These are phyloP conservation scores for Sternotherus odoratus DNA, from an alignment of 2,797 vertebrate genomes.

Conservation along the genomic window DNA sequence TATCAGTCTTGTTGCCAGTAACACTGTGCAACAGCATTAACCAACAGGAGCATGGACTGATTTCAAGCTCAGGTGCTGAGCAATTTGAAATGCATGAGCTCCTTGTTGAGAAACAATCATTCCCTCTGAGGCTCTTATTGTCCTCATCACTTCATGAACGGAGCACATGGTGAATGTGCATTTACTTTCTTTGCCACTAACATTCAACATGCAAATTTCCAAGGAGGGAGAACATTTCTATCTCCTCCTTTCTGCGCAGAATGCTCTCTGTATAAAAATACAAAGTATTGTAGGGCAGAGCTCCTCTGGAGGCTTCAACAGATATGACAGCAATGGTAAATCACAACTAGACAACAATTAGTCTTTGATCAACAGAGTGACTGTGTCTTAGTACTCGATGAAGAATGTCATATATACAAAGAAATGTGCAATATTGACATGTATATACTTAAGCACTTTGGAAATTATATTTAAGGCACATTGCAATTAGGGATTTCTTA, in stretches of 20 bases:
- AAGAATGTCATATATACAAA: background rate
- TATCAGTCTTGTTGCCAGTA: constrained; percentile 73
- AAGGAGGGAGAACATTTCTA: constrained; percentile 17
- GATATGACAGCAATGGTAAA: background rate
- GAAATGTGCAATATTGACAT: background rate
- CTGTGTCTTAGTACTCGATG: background rate
- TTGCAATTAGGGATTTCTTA: background rate
- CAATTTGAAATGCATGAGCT: constrained; percentile 77
- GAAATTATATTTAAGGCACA: background rate
- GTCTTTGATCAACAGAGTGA: background rate
- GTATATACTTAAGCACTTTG: background rate
- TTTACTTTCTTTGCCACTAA: constrained; percentile 53
- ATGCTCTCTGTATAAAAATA: background rate
- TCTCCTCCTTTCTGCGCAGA: constrained; percentile 21
- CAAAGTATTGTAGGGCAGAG: background rate
- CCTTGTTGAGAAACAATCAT: constrained; percentile 79
- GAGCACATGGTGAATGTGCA: constrained; percentile 39
- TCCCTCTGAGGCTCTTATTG: constrained; percentile 66
- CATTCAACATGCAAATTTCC: constrained; percentile 46
- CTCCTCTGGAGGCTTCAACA: background rate
- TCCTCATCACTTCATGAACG: constrained; percentile 60
- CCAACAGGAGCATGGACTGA: constrained; percentile 70
- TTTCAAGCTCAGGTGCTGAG: constrained; percentile 79
- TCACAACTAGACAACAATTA: background rate
- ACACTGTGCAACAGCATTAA: constrained; percentile 61